Percentiles rank a stretch among this genome's conserved stretches.
These are phyloP conservation scores for Lampris megalopsis DNA, from an alignment of 2,113 vertebrate species.

Conservation along the genomic window DNA sequence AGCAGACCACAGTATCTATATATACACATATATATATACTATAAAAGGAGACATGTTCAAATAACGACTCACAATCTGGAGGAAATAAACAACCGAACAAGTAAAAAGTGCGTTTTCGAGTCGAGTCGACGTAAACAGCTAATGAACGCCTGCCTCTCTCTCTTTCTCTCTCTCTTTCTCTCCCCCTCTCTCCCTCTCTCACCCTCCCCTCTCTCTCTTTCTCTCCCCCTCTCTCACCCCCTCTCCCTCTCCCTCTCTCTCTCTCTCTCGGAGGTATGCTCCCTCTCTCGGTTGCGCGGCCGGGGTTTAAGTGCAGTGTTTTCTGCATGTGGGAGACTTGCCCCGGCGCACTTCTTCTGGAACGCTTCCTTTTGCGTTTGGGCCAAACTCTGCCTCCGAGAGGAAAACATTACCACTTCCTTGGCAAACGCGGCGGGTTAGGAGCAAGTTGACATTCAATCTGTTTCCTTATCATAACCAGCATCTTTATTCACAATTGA, in stretches of 20 bases:
- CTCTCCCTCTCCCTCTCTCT: neutral
- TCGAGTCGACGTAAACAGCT: slow-evolving; percentile 31
- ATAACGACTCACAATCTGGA: slow-evolving; percentile 28
- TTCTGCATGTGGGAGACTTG: slow-evolving; percentile 64
- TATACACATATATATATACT: too few relatives aligned
- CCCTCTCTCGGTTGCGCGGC: slow-evolving; percentile 36
- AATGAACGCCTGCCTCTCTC: slow-evolving; percentile 19
- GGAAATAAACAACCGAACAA: slow-evolving; percentile 52
- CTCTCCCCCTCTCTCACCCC: too few relatives aligned
- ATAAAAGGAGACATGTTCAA: neutral
- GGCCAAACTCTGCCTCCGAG: slow-evolving; percentile 64
- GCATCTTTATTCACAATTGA: slow-evolving; percentile 73
- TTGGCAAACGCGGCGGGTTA: slow-evolving; percentile 75
- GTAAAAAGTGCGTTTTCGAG: slow-evolving; percentile 17
- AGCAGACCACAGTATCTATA: slow-evolving; percentile 11
- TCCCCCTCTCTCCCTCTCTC: too few relatives aligned
- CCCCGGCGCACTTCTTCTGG: slow-evolving; percentile 61
- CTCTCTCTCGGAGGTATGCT: slow-evolving; percentile 32
- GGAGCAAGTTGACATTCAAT: slow-evolving; percentile 77
- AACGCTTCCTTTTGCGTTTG: slow-evolving; percentile 58
- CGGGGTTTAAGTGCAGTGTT: slow-evolving; percentile 43
- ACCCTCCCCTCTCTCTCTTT: too few relatives aligned
- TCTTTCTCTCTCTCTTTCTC: too few relatives aligned
- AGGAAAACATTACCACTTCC: slow-evolving; percentile 72
- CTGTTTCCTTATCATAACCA: slow-evolving; percentile 72